These are phyloP conservation scores for Sinosuthora webbiana DNA, from an alignment of 2,113 vertebrate species.

Conservation along the genomic window DNA sequence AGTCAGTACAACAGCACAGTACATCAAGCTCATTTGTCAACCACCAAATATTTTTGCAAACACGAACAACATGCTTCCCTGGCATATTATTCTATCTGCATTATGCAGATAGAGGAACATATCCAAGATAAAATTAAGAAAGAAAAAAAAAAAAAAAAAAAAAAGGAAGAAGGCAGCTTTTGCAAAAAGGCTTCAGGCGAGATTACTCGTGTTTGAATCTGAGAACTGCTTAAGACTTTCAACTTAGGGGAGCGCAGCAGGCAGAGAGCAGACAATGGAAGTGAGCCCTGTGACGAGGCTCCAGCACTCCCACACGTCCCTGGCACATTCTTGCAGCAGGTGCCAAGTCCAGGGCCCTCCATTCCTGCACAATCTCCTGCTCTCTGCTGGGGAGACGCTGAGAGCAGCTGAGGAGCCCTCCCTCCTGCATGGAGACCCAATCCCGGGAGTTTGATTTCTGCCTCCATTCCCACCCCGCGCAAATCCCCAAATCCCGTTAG, in stretches of 20 bases:
- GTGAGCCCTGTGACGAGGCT: conserved; percentile 70
- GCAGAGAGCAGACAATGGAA: conserved; percentile 77
- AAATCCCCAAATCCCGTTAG: conserved; percentile 27
- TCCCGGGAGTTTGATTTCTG: not conserved
- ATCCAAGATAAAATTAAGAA: conserved; percentile 26
- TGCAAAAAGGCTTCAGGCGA: conserved; percentile 51
- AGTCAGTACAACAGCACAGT: conserved; percentile 49
- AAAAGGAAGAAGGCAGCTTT: not conserved
- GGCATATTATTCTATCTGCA: conserved; percentile 51
- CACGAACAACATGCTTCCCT: conserved; percentile 54
- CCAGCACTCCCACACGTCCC: conserved; percentile 73
- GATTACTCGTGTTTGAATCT: conserved; percentile 49
- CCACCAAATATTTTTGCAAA: conserved; percentile 67
- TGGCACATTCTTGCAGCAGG: conserved; percentile 72
- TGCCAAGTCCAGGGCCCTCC: conserved; percentile 74
- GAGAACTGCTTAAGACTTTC: conserved; percentile 44
- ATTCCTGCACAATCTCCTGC: conserved; percentile 60
- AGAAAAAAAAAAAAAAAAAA: not conserved
- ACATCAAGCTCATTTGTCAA: conserved; percentile 70
- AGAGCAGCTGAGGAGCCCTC: not conserved
- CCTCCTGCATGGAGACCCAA: not conserved
- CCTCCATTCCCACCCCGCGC: not conserved
- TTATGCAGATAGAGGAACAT: conserved; percentile 50
- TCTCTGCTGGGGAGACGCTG: conserved; percentile 38
- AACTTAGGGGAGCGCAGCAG: conserved; percentile 76